phyloP scores from a whole-genome alignment of 2,888 invertebrate genomes.

The Andrena bicolor region DNA sequence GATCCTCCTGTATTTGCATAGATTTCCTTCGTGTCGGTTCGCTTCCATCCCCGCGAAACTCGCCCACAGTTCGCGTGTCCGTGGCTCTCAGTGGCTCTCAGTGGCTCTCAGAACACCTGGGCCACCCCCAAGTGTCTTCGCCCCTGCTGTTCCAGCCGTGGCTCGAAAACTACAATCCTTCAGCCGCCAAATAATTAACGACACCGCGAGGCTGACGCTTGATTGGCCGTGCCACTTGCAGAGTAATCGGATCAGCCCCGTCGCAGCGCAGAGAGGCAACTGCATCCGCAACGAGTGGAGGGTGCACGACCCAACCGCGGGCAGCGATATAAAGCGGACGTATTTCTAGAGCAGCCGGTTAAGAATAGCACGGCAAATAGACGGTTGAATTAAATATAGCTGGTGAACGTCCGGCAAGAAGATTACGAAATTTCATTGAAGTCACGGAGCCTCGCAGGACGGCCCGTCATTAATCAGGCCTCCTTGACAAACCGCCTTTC shows the following conservation, averaged over 20 bases:
- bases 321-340: conserved; percentile 67
- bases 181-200: conserved; percentile 1
- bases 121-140: too few species aligned
- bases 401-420: conserved; percentile 80
- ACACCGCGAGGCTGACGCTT: not conserved
- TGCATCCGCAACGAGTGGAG: conserved; percentile 55
- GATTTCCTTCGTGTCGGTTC: too few species aligned
- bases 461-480: not conserved
- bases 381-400: conserved; percentile 82
- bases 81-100: too few species aligned
- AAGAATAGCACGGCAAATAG: conserved; percentile 82
- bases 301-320: conserved; percentile 72
- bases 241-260: conserved; percentile 8
- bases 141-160: too few species aligned
- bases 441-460: conserved; percentile 51
- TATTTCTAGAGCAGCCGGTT: conserved; percentile 82
- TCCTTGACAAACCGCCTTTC: not conserved
- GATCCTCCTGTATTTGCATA: too few species aligned
- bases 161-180: too few species aligned
- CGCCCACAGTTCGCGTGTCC: too few species aligned
- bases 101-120: too few species aligned
- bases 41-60: too few species aligned
- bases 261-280: not conserved
- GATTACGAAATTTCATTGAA: conserved; percentile 78
- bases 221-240: conserved; percentile 15